phyloP scores from a whole-genome alignment of 2,797 vertebrate genomes.

The Gambusia yucatana region DNA sequence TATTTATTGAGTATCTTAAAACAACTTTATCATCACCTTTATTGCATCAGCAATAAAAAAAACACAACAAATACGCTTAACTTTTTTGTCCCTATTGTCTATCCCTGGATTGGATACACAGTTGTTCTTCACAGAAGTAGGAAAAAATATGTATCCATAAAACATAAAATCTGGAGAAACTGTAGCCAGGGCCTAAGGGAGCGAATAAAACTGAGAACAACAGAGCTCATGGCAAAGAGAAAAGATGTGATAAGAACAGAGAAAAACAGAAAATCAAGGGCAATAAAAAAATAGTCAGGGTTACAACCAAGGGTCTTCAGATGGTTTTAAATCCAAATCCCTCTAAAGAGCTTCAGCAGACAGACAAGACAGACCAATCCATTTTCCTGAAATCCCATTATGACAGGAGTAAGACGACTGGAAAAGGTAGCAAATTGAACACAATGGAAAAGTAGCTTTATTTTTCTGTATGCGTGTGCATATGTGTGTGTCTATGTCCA shows the following conservation, averaged over 20 bases:
- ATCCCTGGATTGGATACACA: background rate
- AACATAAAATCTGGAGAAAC: background rate
- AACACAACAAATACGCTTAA: background rate
- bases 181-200: background rate
- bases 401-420: constrained; percentile 61
- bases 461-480: background rate
- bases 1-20: background rate
- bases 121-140: background rate
- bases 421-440: constrained; percentile 60
- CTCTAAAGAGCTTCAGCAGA: constrained; percentile 66
- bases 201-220: background rate
- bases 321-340: constrained; percentile 68
- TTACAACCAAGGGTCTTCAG: constrained; percentile 56
- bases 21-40: background rate
- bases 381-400: constrained; percentile 69
- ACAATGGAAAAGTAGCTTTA: constrained; percentile 37
- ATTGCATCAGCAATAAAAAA: background rate
- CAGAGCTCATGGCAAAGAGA: constrained; percentile 20
- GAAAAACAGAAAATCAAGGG: constrained; percentile 45
- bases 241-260: constrained; percentile 46
- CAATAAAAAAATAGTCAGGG: constrained; percentile 34
- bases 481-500: constrained; percentile 5
- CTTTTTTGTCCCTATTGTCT: background rate
- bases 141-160: background rate
- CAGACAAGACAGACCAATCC: constrained; percentile 65